Percentiles rank a stretch among this genome's conserved stretches.
Conservation (phyloP, 2,797 vertebrate species). For the Steatocranus sp. region DNA sequence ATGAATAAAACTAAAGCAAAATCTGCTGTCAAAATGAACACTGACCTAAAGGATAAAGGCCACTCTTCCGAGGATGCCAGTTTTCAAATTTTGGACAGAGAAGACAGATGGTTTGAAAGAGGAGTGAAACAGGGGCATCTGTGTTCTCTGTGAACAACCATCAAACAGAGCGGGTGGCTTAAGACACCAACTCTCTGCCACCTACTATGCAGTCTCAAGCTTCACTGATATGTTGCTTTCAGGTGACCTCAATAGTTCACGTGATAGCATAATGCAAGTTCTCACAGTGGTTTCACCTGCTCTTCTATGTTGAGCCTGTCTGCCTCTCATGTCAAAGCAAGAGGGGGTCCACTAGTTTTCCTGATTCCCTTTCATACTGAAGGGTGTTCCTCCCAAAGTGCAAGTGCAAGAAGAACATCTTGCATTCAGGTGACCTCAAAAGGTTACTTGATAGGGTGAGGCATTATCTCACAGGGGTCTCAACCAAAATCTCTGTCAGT, state of each 20-base stretch:
- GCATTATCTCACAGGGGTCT: background rate
- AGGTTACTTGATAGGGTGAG: background rate
- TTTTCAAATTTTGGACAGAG: accelerated
- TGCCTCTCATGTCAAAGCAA: background rate
- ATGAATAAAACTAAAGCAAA: background rate
- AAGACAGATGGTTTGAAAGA: background rate
- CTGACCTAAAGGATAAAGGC: background rate
- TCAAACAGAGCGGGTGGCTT: background rate
- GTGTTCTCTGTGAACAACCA: background rate
- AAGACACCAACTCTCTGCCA: background rate
- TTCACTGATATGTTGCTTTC: background rate
- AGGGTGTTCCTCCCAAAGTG: background rate
- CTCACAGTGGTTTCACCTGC: background rate
- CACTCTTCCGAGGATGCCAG: background rate
- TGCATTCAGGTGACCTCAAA: background rate
- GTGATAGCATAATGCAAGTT: background rate
- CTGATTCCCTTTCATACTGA: background rate
- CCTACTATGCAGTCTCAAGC: background rate
- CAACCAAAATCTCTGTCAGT: background rate
- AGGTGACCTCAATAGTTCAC: background rate
- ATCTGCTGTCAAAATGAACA: background rate
- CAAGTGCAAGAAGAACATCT: background rate
- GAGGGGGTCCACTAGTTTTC: background rate
- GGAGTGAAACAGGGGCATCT: background rate
- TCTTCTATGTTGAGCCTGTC: background rate